Evolutionary conservation across 2,888 invertebrate genomes (phyloP).

Genomic region (Caenorhabditis sp.): DNA sequence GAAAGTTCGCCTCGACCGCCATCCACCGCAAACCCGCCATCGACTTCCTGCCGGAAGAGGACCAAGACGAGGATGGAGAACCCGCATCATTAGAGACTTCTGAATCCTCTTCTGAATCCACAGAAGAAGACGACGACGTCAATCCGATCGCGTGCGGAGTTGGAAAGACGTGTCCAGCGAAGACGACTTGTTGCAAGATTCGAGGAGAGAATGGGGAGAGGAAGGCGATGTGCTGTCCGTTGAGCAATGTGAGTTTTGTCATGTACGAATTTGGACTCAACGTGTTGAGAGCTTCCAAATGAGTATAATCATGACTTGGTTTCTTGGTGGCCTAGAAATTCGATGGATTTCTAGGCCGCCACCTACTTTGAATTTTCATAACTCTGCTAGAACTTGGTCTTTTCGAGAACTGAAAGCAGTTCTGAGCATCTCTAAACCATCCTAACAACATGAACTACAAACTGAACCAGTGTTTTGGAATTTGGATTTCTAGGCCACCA

Average conservation of each 20-base stretch:
- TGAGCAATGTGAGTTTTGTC: conserved; percentile 67
- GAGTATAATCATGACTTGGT: background rate
- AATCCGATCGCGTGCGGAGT: conserved; percentile 61
- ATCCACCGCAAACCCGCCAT: conserved; percentile 66
- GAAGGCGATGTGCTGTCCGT: conserved; percentile 68
- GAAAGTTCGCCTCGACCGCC: conserved; percentile 68
- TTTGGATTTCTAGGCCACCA: no score
- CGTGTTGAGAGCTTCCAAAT: background rate
- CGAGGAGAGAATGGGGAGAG: conserved; percentile 3
- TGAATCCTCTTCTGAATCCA: conserved; percentile 14
- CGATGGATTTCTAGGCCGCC: no score
- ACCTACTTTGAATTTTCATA: no score
- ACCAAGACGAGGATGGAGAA: conserved; percentile 18
- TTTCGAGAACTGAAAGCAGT: no score
- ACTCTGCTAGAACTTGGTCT: no score
- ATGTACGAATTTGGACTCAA: background rate
- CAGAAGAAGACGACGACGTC: conserved; percentile 20
- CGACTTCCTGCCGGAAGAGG: conserved; percentile 37
- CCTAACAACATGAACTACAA: no score
- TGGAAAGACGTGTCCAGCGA: conserved; percentile 65
- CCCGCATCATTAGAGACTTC: background rate
- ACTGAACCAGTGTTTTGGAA: no score
- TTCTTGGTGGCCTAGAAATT: no score
- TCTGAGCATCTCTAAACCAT: no score
- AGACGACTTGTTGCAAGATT: conserved; percentile 67